Evolutionary conservation across 1,140 invertebrate genomes (phyloP).

Genomic region (Theocolax elegans): DNA sequence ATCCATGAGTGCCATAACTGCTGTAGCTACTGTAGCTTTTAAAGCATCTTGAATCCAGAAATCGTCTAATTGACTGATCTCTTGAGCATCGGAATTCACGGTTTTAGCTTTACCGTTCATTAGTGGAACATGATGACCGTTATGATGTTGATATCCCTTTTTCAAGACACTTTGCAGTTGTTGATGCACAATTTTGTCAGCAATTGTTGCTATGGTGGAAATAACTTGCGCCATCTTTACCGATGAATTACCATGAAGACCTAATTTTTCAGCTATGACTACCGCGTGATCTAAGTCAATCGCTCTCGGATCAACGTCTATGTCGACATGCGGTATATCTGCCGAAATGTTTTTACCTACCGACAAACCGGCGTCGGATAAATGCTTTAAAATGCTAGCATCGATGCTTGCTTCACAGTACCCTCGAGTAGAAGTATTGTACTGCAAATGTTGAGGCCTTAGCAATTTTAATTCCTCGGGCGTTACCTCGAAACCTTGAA

Average conservation of each 20-base stretch:
- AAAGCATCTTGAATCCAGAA: constrained; percentile 69
- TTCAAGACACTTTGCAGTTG: constrained; percentile 40
- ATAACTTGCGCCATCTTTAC: constrained; percentile 66
- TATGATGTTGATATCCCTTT: constrained; percentile 11
- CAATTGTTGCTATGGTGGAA: constrained; percentile 60
- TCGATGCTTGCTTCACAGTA: constrained; percentile 75
- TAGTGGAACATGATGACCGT: constrained; percentile 39
- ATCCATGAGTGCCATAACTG: constrained; percentile 67
- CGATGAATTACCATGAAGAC: constrained; percentile 59
- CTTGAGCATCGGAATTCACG: constrained; percentile 17
- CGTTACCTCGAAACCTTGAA: constrained; percentile 80
- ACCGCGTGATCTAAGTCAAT: constrained; percentile 63
- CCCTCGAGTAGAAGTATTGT: constrained; percentile 68
- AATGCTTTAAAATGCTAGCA: constrained; percentile 74
- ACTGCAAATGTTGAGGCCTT: constrained; percentile 68
- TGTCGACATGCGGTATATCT: constrained; percentile 73
- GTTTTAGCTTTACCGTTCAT: constrained; percentile 52
- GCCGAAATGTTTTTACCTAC: constrained; percentile 74
- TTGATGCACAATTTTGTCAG: constrained; percentile 59
- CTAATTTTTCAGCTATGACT: constrained; percentile 61
- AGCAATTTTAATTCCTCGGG: constrained; percentile 76
- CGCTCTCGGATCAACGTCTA: constrained; percentile 71
- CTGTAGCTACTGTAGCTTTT: constrained; percentile 70
- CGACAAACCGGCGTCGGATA: constrained; percentile 78
- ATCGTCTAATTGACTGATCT: constrained; percentile 47